phyloP scores from a whole-genome alignment of 92 coral and sea anemone genomes.

The Plumapathes pennacea region DNA sequence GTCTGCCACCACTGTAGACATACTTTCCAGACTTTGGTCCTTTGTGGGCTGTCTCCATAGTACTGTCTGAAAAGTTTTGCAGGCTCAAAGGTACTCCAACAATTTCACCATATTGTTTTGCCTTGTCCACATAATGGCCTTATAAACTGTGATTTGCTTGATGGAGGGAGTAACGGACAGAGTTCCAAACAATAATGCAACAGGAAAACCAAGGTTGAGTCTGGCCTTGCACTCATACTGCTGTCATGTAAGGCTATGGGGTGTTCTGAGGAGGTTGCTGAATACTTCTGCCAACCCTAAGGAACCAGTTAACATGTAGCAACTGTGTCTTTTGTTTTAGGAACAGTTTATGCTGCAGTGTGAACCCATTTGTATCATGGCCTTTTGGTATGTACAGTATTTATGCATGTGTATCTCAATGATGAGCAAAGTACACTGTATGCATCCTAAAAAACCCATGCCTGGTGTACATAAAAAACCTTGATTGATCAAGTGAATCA shows the following conservation, averaged over 20 bases:
- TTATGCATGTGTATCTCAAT: too few relatives aligned
- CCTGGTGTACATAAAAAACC: too few relatives aligned
- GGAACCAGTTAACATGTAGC: too few relatives aligned
- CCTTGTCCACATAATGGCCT: conserved; percentile 36
- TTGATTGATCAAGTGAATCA: too few relatives aligned
- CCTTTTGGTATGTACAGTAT: too few relatives aligned
- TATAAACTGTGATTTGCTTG: conserved; percentile 28
- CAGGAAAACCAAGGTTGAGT: conserved; percentile 27
- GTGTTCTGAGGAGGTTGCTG: conserved; percentile 30
- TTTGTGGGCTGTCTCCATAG: conserved; percentile 59
- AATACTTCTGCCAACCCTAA: too few relatives aligned
- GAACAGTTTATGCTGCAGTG: too few relatives aligned
- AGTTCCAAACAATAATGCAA: conserved; percentile 26
- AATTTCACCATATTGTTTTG: conserved; percentile 15
- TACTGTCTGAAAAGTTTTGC: conserved; percentile 40
- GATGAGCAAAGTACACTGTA: too few relatives aligned
- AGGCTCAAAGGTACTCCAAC: conserved; percentile 31
- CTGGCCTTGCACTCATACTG: conserved; percentile 24
- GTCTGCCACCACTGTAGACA: conserved; percentile 44
- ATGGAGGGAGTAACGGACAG: conserved; percentile 32
- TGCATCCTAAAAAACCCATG: too few relatives aligned
- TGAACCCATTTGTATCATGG: too few relatives aligned
- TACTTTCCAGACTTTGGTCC: conserved; percentile 32
- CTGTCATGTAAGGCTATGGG: conserved; percentile 10
- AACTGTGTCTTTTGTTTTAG: too few relatives aligned